Base-by-base conservation (phyloP, 2,113 vertebrate species). In the Callionymus lyra region DNA sequence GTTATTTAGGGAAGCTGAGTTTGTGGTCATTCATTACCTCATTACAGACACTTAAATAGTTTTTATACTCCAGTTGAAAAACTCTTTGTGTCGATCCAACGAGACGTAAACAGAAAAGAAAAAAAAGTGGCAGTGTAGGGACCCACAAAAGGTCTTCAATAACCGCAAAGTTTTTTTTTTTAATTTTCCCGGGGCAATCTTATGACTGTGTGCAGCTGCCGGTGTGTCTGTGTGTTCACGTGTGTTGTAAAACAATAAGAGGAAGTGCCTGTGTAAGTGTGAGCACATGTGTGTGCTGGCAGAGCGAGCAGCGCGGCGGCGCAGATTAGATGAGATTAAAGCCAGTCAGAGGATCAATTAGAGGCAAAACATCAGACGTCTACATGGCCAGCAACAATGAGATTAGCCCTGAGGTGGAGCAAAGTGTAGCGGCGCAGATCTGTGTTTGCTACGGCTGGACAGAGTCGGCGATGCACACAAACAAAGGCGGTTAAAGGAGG, bases 321-420 rank as follows among this genome's bases (percentile, higher is more conserved):
- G 68, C 72, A 85, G 84, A 86, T 85, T 84, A 84, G 76, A 86
- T 84, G 78, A 85, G 84, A 86, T 86, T 84, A 85, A 81, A 77
- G 75, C 62, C 63, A 79, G 78, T 84, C 77, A 70, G 80, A 79
- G 81, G 84, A 85, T 86, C 84, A 86, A 85, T 86, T 86, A 86
- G 83, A 84, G 74, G 74, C 70, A 72, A 79, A 84, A 83, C 80
- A 85, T 85, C 83, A 84, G 79, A 82, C 70, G 41, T 78, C 68
- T 76, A 84, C 77, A 80, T 31, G 65, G 67, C 80, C 62, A 74
- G 75, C 59, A 54, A 81, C 82, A 85, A 85, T 81, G 68, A 83
- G 80, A 84, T 84, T 83, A 85, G 69, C 63, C 57, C 63, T 6
- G 55, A 77, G 73, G 74, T 79, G 70, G 65, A 70, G 65, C 67